phyloP scores from a whole-genome alignment of 2,113 vertebrate species.

The Dryoscopus gambensis region DNA sequence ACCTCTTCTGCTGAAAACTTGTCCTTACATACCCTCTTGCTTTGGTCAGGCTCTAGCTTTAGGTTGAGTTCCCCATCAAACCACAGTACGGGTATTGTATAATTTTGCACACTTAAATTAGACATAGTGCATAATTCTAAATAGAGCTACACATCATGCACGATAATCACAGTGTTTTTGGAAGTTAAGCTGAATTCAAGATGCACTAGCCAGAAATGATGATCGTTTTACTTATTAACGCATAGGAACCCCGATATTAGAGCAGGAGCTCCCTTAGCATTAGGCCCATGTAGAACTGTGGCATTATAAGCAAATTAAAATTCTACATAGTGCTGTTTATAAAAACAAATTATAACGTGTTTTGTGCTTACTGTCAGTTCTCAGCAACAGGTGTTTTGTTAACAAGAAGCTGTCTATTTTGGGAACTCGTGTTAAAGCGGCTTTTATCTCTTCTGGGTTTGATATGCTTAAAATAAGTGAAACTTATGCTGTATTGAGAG shows the following conservation, averaged over 20 bases:
- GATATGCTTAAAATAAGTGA: slow-evolving; percentile 61
- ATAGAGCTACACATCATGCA: background rate
- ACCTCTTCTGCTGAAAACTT: background rate
- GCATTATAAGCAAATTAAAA: slow-evolving; percentile 44
- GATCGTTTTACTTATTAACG: background rate
- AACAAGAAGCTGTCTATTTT: slow-evolving; percentile 62
- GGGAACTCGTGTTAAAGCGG: slow-evolving; percentile 9
- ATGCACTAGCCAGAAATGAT: background rate
- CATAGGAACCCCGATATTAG: slow-evolving; percentile 3
- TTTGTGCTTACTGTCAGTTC: slow-evolving; percentile 57
- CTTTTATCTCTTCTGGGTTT: slow-evolving; percentile 57
- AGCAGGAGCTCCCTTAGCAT: background rate
- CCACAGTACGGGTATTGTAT: slow-evolving; percentile 52
- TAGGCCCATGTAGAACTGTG: background rate
- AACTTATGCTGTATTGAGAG: slow-evolving; percentile 39
- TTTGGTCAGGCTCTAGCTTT: slow-evolving; percentile 37
- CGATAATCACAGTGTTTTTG: slow-evolving; percentile 28
- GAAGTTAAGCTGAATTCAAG: slow-evolving; percentile 13
- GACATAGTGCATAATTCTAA: slow-evolving; percentile 33
- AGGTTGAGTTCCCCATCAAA: slow-evolving; percentile 33
- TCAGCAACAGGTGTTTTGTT: slow-evolving; percentile 60
- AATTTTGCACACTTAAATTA: slow-evolving; percentile 59
- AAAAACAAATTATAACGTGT: slow-evolving; percentile 55
- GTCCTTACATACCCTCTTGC: slow-evolving; percentile 23
- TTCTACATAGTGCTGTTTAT: slow-evolving; percentile 51